A percentile compares a stretch with the other conserved stretches of the same genome.
phyloP scores from a whole-genome alignment of 2,113 vertebrate species.

The Jacana jacana region DNA sequence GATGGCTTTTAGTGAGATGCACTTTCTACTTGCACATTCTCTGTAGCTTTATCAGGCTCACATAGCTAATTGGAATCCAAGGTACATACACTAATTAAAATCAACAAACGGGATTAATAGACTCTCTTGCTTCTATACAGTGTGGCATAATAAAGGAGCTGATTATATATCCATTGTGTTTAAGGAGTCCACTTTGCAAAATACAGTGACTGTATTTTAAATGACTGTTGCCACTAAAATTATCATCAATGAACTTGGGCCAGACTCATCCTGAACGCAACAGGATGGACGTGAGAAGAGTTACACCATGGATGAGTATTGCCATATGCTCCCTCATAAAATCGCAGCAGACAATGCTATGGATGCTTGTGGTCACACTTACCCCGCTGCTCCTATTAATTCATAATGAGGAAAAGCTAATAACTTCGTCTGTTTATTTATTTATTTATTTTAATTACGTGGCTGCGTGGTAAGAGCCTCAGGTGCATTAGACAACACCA shows the following conservation, averaged over 20 bases:
- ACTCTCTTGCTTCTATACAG: neutral
- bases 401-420: neutral
- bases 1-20: neutral
- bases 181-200: conserved; percentile 9
- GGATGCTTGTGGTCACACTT: neutral
- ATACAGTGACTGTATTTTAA: conserved; percentile 7
- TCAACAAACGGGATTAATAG: conserved; percentile 57
- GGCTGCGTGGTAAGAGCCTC: neutral
- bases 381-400: neutral
- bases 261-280: neutral
- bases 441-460: neutral
- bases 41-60: neutral
- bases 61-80: conserved; percentile 35
- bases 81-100: conserved; percentile 33
- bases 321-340: neutral
- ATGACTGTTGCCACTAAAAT: conserved; percentile 25
- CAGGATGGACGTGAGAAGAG: neutral
- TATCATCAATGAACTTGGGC: neutral
- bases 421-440: neutral
- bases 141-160: neutral
- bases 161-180: conserved; percentile 9
- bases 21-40: neutral
- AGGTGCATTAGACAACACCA: neutral
- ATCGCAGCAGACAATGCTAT: neutral
- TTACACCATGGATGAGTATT: neutral